phyloP scores from a whole-genome alignment of 1,140 invertebrate species.

The Limonius californicus region DNA sequence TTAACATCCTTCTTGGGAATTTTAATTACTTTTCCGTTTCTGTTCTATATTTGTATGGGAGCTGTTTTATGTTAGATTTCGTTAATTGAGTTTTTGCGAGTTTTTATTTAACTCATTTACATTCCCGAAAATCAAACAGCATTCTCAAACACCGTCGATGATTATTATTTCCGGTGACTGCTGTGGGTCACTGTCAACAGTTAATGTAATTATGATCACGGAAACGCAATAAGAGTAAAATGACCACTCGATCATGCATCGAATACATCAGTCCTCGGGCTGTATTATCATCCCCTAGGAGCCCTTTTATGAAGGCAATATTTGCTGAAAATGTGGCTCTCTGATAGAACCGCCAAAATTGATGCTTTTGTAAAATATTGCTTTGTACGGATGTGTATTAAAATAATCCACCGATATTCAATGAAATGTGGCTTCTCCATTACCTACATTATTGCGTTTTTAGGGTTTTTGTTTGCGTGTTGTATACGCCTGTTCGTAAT shows the following conservation, averaged over 20 bases:
- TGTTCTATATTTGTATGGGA: conserved; percentile 36
- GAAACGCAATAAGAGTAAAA: conserved; percentile 4
- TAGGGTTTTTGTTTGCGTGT: no score
- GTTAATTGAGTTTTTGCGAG: conserved; percentile 39
- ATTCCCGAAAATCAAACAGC: conserved; percentile 2
- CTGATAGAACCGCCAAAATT: no score
- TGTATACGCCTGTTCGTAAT: no score
- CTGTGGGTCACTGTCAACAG: not conserved
- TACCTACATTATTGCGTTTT: no score
- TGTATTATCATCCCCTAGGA: conserved; percentile 5
- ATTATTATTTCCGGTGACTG: conserved; percentile 9
- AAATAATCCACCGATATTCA: no score
- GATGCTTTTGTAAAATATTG: no score
- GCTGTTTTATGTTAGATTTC: conserved; percentile 39
- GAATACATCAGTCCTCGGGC: conserved; percentile 2
- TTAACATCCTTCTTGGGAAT: conserved; percentile 41
- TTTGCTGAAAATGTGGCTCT: not conserved
- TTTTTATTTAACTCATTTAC: conserved; percentile 17
- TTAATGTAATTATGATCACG: conserved; percentile 1
- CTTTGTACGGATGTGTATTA: no score
- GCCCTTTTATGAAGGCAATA: not conserved
- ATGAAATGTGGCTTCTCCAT: no score
- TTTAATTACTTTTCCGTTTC: conserved; percentile 43
- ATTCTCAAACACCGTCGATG: not conserved
- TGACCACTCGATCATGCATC: conserved; percentile 10